Evolutionary conservation across 37 sponge, comb jelly and placozoan genomes (phyloP).

Genomic region (Aphrocallistes beatrix): DNA sequence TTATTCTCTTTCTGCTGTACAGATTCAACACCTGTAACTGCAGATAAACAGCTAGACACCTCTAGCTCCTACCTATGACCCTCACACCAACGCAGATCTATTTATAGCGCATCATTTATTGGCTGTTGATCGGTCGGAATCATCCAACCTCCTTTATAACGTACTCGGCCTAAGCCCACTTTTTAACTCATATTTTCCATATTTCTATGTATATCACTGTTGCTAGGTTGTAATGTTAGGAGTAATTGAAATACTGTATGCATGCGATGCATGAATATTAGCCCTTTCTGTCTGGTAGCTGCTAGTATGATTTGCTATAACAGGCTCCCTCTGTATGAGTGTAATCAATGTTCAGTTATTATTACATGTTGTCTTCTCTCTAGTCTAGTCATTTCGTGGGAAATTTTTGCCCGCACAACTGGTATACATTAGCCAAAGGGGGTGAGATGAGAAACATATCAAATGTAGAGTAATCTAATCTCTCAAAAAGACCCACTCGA

Average conservation of each 20-base stretch:
- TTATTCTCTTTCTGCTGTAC: no score
- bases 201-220: conserved; percentile 20
- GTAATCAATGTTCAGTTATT: no score
- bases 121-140: conserved; percentile 19
- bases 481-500: no score
- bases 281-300: background rate
- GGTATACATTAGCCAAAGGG: no score
- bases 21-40: background rate
- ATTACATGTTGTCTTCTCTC: no score
- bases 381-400: no score
- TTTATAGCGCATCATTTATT: conserved; percentile 9
- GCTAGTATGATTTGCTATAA: background rate
- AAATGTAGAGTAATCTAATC: no score
- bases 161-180: conserved; percentile 8
- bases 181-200: conserved; percentile 20
- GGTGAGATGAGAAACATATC: no score
- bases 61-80: background rate
- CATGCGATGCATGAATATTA: conserved; percentile 4
- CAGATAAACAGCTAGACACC: background rate
- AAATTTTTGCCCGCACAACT: no score
- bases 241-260: conserved; percentile 6
- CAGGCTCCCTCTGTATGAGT: no score
- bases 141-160: background rate
- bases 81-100: background rate
- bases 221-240: conserved; percentile 1